Conservation (phyloP, 2,888 invertebrate species). For the Tachina grossa region DNA sequence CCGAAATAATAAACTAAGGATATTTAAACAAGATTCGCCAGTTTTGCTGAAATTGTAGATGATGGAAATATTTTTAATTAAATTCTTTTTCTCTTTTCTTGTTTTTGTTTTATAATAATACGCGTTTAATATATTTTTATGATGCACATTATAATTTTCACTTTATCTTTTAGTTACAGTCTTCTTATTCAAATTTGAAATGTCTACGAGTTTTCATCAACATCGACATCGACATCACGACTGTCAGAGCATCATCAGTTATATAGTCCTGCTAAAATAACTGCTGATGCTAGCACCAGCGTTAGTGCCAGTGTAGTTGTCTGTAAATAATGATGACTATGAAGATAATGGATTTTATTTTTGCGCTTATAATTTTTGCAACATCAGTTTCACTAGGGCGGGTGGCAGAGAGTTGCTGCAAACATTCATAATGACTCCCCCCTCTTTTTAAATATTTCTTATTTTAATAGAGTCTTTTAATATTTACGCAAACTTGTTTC, state of each 20-base stretch:
- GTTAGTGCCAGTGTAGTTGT: too few relatives aligned
- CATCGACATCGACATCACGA: constrained; percentile 24
- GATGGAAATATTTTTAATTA: constrained; percentile 65
- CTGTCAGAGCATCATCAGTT: constrained; percentile 36
- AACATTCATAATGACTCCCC: background rate
- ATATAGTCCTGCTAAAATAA: constrained; percentile 41
- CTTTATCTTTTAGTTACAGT: constrained; percentile 58
- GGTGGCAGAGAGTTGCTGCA: background rate
- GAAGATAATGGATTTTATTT: background rate
- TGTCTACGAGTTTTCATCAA: constrained; percentile 49
- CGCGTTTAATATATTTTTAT: constrained; percentile 62
- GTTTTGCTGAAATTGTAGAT: constrained; percentile 48
- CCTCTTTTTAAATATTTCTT: background rate
- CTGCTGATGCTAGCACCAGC: background rate
- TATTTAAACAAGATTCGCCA: constrained; percentile 29
- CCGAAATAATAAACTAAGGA: constrained; percentile 40
- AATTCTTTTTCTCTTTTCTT: constrained; percentile 38
- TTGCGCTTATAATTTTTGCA: constrained; percentile 27
- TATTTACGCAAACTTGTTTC: constrained; percentile 9
- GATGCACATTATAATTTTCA: constrained; percentile 55
- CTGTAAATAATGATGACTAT: background rate
- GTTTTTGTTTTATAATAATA: constrained; percentile 22
- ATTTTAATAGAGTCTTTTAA: background rate
- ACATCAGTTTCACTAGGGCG: constrained; percentile 2
- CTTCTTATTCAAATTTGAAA: constrained; percentile 58